phyloP scores from a whole-genome alignment of 1,140 invertebrate genomes.

The Papilio aristodemus region DNA sequence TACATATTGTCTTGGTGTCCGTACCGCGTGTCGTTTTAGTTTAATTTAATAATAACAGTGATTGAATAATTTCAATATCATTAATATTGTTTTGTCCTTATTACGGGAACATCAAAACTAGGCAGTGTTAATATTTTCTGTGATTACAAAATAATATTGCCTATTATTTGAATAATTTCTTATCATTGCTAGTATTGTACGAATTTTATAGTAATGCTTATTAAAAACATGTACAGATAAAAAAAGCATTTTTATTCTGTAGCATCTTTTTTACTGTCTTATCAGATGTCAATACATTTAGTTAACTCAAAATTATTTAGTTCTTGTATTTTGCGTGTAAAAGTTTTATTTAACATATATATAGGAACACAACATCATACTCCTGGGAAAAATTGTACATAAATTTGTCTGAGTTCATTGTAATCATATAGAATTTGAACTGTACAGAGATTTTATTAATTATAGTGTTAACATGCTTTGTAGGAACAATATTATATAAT shows the following conservation, averaged over 20 bases:
- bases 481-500: conserved; percentile 49
- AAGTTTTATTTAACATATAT: background rate
- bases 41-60: conserved; percentile 30
- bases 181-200: conserved; percentile 28
- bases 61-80: conserved; percentile 40
- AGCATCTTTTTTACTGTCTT: background rate
- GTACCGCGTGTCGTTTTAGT: background rate
- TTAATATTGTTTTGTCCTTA: conserved; percentile 36
- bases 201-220: conserved; percentile 31
- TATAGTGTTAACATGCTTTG: conserved; percentile 31
- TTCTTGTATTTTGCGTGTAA: conserved; percentile 1
- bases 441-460: conserved; percentile 49
- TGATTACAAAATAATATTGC: conserved; percentile 48
- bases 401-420: conserved; percentile 17
- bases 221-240: conserved; percentile 3
- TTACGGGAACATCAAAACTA: conserved; percentile 28
- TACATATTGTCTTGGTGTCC: background rate
- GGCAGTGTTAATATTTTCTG: conserved; percentile 39
- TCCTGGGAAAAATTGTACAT: conserved; percentile 20
- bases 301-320: background rate
- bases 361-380: conserved; percentile 9
- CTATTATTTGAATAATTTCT: conserved; percentile 15
- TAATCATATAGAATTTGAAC: conserved; percentile 34
- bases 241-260: conserved; percentile 9
- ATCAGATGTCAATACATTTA: conserved; percentile 15